Percentiles rank a stretch among this genome's conserved stretches.
Conservation (phyloP, 2,888 invertebrate species). For the Nasonia oneida region DNA sequence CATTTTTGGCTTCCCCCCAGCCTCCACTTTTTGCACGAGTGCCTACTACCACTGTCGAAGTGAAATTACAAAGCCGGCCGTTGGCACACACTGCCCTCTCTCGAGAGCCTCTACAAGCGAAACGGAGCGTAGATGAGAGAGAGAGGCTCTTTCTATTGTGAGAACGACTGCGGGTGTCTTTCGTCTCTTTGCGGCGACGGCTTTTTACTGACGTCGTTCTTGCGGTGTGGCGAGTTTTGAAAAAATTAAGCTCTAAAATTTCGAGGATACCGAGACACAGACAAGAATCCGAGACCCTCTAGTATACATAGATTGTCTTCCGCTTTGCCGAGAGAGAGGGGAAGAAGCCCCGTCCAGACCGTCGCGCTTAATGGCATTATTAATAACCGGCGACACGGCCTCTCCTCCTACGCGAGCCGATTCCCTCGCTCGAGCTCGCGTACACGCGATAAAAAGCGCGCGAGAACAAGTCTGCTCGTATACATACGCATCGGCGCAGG, state of each 20-base stretch:
- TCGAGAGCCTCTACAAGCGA: not conserved
- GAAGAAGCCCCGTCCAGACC: conserved; percentile 29
- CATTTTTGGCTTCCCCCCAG: conserved; percentile 47
- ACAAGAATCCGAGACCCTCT: not conserved
- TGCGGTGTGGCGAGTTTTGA: not conserved
- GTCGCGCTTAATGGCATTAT: conserved; percentile 54
- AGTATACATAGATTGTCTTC: conserved; percentile 35
- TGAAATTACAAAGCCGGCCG: conserved; percentile 47
- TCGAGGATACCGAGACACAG: not conserved
- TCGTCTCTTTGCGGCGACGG: not conserved
- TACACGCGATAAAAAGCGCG: not conserved
- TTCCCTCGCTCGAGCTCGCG: not conserved
- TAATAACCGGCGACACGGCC: conserved; percentile 54
- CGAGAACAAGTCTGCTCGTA: not conserved
- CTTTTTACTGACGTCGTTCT: not conserved
- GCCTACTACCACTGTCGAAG: conserved; percentile 21
- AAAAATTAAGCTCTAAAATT: conserved; percentile 7
- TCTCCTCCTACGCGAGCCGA: conserved; percentile 21
- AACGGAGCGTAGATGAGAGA: conserved; percentile 46
- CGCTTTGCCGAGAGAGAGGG: not conserved
- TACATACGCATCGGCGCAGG: not conserved
- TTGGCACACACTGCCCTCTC: conserved; percentile 39
- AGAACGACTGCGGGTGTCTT: conserved; percentile 21
- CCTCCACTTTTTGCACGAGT: conserved; percentile 30
- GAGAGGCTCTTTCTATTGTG: not conserved